Evolutionary conservation across 92 coral and sea anemone genomes (phyloP).

Genomic region (Diadumene lineata): DNA sequence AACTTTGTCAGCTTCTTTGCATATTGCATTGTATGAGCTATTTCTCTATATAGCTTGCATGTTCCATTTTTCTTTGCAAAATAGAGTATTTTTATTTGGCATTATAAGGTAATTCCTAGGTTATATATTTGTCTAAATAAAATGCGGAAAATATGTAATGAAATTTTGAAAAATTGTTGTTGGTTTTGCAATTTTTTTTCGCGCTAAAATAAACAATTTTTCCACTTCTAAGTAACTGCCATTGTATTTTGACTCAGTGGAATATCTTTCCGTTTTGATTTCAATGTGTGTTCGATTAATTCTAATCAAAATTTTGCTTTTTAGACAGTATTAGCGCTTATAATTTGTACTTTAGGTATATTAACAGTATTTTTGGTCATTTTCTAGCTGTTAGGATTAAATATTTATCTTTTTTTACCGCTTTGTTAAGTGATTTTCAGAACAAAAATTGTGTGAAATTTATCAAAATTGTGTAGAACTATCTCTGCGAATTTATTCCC

Average conservation of each 20-base stretch:
- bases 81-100: too few species aligned
- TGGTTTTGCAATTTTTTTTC: not conserved
- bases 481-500: not conserved
- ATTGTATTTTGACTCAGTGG: too few species aligned
- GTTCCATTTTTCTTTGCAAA: not conserved
- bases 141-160: too few species aligned
- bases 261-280: too few species aligned
- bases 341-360: not conserved
- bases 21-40: too few species aligned
- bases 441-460: not conserved
- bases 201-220: not conserved
- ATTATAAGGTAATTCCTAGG: too few species aligned
- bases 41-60: not conserved
- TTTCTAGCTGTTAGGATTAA: conserved; percentile 5
- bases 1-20: not conserved
- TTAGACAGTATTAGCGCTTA: not conserved
- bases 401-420: not conserved
- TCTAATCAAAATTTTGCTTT: not conserved
- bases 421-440: not conserved
- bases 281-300: not conserved
- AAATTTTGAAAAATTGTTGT: not conserved
- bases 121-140: too few species aligned
- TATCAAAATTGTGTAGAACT: not conserved
- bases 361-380: not conserved
- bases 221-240: too few species aligned